Conservation (phyloP, 2,797 vertebrate genomes). For the Tenualosa ilisha region DNA sequence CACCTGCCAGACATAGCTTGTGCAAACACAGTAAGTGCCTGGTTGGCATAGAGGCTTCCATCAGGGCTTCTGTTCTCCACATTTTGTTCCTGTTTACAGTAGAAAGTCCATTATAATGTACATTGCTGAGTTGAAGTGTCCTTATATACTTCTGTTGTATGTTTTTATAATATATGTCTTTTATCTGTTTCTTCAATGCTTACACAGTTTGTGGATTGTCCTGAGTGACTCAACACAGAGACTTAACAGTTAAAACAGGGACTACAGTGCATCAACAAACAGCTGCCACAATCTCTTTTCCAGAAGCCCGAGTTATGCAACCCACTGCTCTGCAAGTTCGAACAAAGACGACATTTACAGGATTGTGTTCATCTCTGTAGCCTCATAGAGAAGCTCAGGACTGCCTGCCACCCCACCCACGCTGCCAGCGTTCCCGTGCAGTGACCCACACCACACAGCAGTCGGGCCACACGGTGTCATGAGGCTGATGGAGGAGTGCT, state of each 20-base stretch:
- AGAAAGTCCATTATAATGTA: no score
- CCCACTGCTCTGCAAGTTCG: not conserved
- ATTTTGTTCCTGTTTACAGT: no score
- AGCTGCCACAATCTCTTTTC: not conserved
- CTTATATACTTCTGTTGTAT: no score
- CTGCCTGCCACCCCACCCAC: not conserved
- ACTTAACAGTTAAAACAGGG: slow-evolving; percentile 7
- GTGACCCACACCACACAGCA: not conserved
- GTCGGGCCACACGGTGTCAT: not conserved
- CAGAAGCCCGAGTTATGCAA: slow-evolving; percentile 11
- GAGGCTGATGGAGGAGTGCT: not conserved
- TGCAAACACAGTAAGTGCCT: no score
- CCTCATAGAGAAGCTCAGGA: not conserved
- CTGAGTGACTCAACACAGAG: not conserved
- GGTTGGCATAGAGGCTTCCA: not conserved
- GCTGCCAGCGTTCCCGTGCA: not conserved
- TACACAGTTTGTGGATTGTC: not conserved
- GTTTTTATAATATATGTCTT: no score
- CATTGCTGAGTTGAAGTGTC: no score
- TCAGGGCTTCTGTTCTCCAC: not conserved
- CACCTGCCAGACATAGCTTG: no score
- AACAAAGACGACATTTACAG: slow-evolving; percentile 2
- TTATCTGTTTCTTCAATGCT: not conserved
- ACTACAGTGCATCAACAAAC: not conserved
- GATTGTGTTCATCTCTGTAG: not conserved